A percentile compares a stretch with the other conserved stretches of the same genome.
These are phyloP conservation scores for Athalia cordata DNA, from an alignment of 2,888 invertebrate genomes.

Conservation along the genomic window DNA sequence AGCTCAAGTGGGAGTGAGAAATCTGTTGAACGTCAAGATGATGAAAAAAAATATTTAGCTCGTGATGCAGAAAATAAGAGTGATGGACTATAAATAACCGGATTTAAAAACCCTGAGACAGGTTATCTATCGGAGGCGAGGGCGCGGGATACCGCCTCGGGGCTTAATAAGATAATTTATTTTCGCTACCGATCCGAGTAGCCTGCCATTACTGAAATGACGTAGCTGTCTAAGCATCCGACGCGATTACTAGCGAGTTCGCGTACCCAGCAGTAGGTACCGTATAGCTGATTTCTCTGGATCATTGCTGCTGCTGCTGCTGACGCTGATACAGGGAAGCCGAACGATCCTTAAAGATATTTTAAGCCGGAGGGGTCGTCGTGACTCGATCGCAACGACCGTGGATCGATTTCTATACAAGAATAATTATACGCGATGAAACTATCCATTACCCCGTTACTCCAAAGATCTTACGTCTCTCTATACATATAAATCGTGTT, in stretches of 20 bases:
- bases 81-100: background rate
- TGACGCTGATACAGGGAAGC: background rate
- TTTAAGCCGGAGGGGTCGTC: conserved; percentile 26
- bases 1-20: background rate
- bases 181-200: conserved; percentile 39
- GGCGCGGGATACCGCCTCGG: conserved; percentile 2
- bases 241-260: conserved; percentile 25
- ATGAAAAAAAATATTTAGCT: background rate
- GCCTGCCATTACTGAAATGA: conserved; percentile 40
- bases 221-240: conserved; percentile 4
- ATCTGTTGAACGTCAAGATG: background rate
- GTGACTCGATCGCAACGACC: conserved; percentile 17
- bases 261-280: background rate
- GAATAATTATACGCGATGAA: conserved; percentile 6
- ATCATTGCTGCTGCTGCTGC: conserved; percentile 1
- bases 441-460: too few relatives aligned
- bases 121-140: background rate
- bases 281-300: background rate
- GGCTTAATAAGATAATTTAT: conserved; percentile 39
- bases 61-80: background rate
- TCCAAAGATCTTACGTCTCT: background rate
- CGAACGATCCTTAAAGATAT: conserved; percentile 32
- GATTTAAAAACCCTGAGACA: background rate
- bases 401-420: conserved; percentile 27
- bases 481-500: background rate